Evolutionary conservation across 2,797 vertebrate genomes (phyloP), one percentile per base, ranked within the genome.

Genomic region (Epinephelus coioides): DNA sequence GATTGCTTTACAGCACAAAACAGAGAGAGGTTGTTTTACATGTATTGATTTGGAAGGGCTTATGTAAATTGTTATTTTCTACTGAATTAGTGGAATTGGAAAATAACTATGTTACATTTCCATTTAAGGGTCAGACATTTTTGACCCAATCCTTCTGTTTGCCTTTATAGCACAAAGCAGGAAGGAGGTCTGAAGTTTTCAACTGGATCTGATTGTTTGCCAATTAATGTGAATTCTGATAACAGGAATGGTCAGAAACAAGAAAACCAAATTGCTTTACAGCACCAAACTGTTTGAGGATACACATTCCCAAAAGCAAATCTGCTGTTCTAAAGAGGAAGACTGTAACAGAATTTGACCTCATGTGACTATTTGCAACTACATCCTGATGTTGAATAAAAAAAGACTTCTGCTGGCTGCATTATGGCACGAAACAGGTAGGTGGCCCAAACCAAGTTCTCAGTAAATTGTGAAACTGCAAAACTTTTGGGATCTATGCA

Each of bases 1-100:
- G 4, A 53, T 55, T 57, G 19, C 17, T 56, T 47, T 46, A 56
- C 8, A 14, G 62, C 60, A 47, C 70, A 63, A 46, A 44, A 61
- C 27, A 34, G 55, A 40, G 2, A 11, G 38, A 2, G 2, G 38
- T 40, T 40, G 8, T 12, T 40, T 40, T 40, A 40, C 40, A 40
- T 12, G 40, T 40, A 38, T 59, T 59, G 2, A 17, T 62, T 10
- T 23, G 0, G 17, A 17, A 11, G 27, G 23, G 40, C 38, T 23
- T 44, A 44, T 44, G 6, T 9, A 62, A 62, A 60, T 21, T 13
- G n/a, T n/a, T 19, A 5, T 59, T n/a, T 60, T 43, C 38, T 43
- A 38, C 34, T 43, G 44, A 44, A 62, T 25, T 44, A 27, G 60
- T 21, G 8, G 23, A 62, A 62, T 17, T 44, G 2, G 8, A 12